Evolutionary conservation across 2,113 vertebrate genomes (phyloP), one percentile per base, ranked within the genome.

Genomic region (Tetrao urogallus): DNA sequence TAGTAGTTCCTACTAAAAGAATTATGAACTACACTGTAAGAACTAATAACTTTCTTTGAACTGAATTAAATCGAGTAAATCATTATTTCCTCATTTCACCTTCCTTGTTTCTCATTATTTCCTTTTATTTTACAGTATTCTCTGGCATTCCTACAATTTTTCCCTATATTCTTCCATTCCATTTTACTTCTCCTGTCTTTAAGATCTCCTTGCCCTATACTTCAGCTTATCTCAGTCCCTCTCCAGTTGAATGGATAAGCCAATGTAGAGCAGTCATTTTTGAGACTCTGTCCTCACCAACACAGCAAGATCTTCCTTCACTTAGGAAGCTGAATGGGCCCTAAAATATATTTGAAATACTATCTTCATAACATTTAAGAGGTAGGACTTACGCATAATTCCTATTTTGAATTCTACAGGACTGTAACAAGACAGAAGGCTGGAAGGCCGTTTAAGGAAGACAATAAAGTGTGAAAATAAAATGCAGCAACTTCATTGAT

Each of bases 231-330:
- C n/a, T 72, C 66, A 72, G 42, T 50, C 4, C 5, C 27, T 24
- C 3, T 50, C 1, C 1, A 32, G 2, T 6, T 64, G 7, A 19
- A 11, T 22, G 18, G 20, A 0, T 28, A 86, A 81, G 3, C 30
- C 30, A 30, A 65, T 36, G 16, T 24, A 84, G 11, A 72, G 14
- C 25, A 52, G 4, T 38, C 8, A 18, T n/a, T 85, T 89, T 42
- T 79, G 52, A 89, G 47, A 82, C 45, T 47, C 17, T 65, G 24
- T 63, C 42, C 12, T 65, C 21, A 63, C 27, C 45, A 58, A 18
- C 9, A 74, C 32, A 70, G 28, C 45, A 65, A 48, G 17, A 61
- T 25, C 0, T 0, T 65, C 11, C 40, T 47, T 71, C 28, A 36
- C 11, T 86, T 32, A 43, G 67, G 52, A 74, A 63, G 20, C 4